Conservation (phyloP, 2,888 invertebrate genomes). For the Busseola fusca region DNA sequence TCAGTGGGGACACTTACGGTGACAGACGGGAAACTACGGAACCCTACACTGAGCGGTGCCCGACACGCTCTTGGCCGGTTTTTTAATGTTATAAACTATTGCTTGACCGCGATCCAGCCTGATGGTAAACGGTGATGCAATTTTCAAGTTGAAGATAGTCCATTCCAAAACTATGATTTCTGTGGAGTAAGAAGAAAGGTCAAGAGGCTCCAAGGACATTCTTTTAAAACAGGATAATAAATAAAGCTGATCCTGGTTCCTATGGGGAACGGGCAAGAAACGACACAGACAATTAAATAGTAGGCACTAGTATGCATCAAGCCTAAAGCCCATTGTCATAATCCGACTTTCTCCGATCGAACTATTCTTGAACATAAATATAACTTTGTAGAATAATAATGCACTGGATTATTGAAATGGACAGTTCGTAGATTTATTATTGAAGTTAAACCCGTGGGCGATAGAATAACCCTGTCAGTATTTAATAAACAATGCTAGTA, state of each 20-base stretch:
- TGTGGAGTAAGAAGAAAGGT: too few species aligned
- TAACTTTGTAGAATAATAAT: conserved; percentile 48
- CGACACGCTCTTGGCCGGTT: too few species aligned
- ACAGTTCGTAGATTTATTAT: conserved; percentile 50
- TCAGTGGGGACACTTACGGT: too few species aligned
- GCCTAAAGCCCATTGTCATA: conserved; percentile 22
- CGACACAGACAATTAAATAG: neutral
- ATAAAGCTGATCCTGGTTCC: neutral
- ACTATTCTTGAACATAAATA: conserved; percentile 53
- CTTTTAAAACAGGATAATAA: too few species aligned
- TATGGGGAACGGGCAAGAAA: neutral
- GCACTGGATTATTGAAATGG: conserved; percentile 46
- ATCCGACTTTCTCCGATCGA: conserved; percentile 47
- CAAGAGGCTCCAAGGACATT: too few species aligned
- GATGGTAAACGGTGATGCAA: too few species aligned
- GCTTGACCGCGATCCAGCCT: too few species aligned
- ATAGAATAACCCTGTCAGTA: conserved; percentile 14
- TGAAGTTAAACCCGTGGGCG: conserved; percentile 44
- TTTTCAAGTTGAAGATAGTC: too few species aligned
- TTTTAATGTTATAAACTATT: too few species aligned
- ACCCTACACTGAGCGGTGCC: too few species aligned
- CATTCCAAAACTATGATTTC: too few species aligned
- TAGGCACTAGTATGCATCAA: conserved; percentile 4
- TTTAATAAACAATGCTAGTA: conserved; percentile 32
- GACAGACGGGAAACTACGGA: too few species aligned